A percentile compares a stretch with the other conserved stretches of the same genome.
phyloP scores from a whole-genome alignment of 1,140 invertebrate genomes.

The Phocides pigmalion region DNA sequence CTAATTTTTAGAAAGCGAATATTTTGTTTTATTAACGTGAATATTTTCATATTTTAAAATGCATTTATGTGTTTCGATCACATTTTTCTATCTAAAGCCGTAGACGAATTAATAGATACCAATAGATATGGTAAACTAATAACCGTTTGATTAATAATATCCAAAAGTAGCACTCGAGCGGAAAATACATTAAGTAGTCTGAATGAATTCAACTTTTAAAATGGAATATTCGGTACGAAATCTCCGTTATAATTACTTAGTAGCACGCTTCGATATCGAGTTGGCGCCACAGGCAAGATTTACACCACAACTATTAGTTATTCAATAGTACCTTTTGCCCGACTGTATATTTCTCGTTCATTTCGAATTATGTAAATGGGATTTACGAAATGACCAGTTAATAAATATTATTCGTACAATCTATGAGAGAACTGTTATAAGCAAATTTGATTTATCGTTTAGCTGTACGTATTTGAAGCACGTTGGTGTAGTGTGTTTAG shows the following conservation, averaged over 20 bases:
- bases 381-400: slow-evolving; percentile 54
- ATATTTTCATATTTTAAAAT: slow-evolving; percentile 19
- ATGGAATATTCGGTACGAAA: slow-evolving; percentile 33
- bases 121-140: slow-evolving; percentile 23
- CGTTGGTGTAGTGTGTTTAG: background rate
- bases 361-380: slow-evolving; percentile 65
- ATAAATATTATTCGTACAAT: slow-evolving; percentile 59
- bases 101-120: slow-evolving; percentile 15
- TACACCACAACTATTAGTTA: slow-evolving; percentile 44
- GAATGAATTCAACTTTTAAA: slow-evolving; percentile 26
- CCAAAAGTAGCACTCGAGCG: slow-evolving; percentile 20
- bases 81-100: background rate
- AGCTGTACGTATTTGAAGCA: slow-evolving; percentile 36
- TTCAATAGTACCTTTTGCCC: slow-evolving; percentile 51
- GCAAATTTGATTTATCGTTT: slow-evolving; percentile 66
- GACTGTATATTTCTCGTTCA: slow-evolving; percentile 51
- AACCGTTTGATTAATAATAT: slow-evolving; percentile 29
- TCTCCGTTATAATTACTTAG: slow-evolving; percentile 48
- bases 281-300: slow-evolving; percentile 52
- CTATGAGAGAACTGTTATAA: slow-evolving; percentile 46
- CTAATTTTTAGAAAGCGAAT: background rate
- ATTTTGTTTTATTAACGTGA: background rate
- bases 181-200: slow-evolving; percentile 15
- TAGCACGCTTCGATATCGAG: slow-evolving; percentile 46
- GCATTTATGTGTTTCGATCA: background rate